Percentiles rank a stretch among this genome's conserved stretches.
Conservation (phyloP, 1,140 invertebrate species). For the Drosophila sp. region DNA sequence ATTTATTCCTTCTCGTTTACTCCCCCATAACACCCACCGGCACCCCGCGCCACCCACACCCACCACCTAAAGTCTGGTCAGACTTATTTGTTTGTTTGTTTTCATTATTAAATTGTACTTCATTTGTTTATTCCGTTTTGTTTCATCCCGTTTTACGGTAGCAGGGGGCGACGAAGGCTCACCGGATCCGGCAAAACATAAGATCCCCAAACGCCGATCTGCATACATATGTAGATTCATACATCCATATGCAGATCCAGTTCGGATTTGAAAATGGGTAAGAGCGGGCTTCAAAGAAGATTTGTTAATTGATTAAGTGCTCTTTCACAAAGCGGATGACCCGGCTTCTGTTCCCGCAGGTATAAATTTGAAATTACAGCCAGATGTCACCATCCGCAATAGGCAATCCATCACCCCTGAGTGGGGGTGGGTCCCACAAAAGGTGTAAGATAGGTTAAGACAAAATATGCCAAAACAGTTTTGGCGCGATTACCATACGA, state of each 20-base stretch:
- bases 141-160: constrained; percentile 29
- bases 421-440: constrained; percentile 5
- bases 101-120: constrained; percentile 69
- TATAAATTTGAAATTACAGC: constrained; percentile 12
- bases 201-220: neutral
- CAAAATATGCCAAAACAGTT: constrained; percentile 3
- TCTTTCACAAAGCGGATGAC: constrained; percentile 2
- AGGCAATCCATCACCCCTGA: neutral
- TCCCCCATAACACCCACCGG: constrained; percentile 35
- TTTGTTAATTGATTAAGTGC: constrained; percentile 47
- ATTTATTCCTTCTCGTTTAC: constrained; percentile 70
- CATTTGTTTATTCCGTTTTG: constrained; percentile 55
- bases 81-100: constrained; percentile 62
- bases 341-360: constrained; percentile 16
- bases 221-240: neutral
- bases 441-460: constrained; percentile 13
- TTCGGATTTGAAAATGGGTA: neutral
- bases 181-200: neutral
- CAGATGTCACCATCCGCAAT: constrained; percentile 12
- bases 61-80: constrained; percentile 30
- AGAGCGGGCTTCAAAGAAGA: constrained; percentile 27
- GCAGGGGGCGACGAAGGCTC: neutral
- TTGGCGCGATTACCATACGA: neutral
- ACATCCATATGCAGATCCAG: neutral
- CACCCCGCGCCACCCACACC: neutral